Evolutionary conservation across 2,113 vertebrate genomes (phyloP).

Genomic region (Orientallactaga bullata): DNA sequence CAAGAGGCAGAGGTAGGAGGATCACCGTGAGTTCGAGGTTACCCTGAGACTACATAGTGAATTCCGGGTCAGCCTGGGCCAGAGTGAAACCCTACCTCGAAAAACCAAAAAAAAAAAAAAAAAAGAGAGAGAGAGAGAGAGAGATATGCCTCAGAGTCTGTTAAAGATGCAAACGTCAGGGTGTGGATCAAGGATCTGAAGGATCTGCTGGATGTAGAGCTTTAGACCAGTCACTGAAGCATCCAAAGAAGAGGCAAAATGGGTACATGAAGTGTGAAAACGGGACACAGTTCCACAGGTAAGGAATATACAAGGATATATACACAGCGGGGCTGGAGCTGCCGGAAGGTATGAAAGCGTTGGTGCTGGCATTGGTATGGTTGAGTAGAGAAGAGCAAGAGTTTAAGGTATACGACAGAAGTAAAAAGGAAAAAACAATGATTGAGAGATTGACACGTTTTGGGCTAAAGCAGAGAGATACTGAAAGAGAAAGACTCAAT

Average conservation of each 20-base stretch:
- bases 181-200: background rate
- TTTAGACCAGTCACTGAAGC: background rate
- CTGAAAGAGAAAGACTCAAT: background rate
- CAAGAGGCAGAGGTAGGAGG: too few species aligned
- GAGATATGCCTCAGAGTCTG: too few species aligned
- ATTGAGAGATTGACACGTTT: background rate
- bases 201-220: background rate
- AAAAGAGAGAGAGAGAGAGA: too few species aligned
- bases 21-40: too few species aligned
- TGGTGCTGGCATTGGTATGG: background rate
- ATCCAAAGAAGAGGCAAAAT: background rate
- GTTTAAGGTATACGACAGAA: slow-evolving; percentile 26
- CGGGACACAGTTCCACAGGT: too few species aligned
- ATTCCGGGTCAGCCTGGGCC: too few species aligned
- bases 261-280: too few species aligned
- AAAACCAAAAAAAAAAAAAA: too few species aligned
- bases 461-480: background rate
- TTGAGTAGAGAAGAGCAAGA: background rate
- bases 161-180: background rate
- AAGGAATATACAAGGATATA: background rate
- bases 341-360: background rate
- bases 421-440: background rate
- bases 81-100: too few species aligned
- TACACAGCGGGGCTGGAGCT: background rate
- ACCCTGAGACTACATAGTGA: too few species aligned